Base-by-base conservation (phyloP, 2,113 vertebrate species). In the Petrocephalus microphthalmus region DNA sequence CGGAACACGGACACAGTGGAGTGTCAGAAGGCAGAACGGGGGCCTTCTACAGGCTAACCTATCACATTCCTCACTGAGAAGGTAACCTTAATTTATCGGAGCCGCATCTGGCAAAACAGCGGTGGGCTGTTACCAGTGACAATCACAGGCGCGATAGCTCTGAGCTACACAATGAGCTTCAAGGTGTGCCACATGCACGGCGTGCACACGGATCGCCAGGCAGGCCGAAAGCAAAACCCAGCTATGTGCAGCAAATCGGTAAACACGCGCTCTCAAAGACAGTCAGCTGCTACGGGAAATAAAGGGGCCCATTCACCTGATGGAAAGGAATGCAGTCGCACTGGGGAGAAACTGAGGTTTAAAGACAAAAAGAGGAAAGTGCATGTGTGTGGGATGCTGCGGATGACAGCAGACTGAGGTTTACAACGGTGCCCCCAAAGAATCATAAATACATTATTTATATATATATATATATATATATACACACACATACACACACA, bases 301-400 rank as follows among this genome's bases (percentile, higher is more conserved):
- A 90, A 88, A 87, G 57, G 57, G 85, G 87, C 22, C 45, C 57
- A 90, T 89, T 89, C 60, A 90, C 88, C 84, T 88, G 87, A 25
- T 3, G n/a, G 49, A 84, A 51, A 25, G 71, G 85, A 88, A 67
- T 84, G 33, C 54, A 51, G 57, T 11, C 8, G 11, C 29, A 51
- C 4, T n/a, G 85, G 29, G 33, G 85, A 37, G 5, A 2, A 29
- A 22, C 7, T 15, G 33, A 86, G 85, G 53, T 29, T 56, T 45
- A 60, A 42, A 86, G 29, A 53, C 22, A 25, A 64, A 64, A 67
- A 4, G 3, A 29, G 1, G 60, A 37, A 86, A 54, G 25, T 17
- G 4, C 42, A 47, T 11, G 1, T 8, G 25, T 37, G 49, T 29
- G 49, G 22, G 25, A 52, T 8, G 33, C 53, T 19, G 20, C 19